Evolutionary conservation across 2,113 vertebrate genomes (phyloP).

Genomic region (Pycnonotus jocosus): DNA sequence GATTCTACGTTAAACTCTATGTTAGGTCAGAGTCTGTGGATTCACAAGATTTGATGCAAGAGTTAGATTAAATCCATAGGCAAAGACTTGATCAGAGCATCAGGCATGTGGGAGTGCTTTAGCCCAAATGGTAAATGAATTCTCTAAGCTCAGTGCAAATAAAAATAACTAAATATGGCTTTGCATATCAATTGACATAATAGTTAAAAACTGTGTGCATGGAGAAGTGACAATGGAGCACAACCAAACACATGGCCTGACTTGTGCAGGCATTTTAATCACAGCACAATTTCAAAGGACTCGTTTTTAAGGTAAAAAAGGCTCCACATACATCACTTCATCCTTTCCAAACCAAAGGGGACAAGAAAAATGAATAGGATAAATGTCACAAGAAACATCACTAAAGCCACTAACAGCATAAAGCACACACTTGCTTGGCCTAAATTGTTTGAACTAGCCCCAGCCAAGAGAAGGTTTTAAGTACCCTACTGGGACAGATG

Average conservation of each 20-base stretch:
- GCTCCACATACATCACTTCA: constrained; percentile 45
- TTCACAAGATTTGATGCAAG: constrained; percentile 34
- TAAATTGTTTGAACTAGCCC: constrained; percentile 78
- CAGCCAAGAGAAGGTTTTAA: constrained; percentile 79
- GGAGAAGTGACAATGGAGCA: constrained; percentile 44
- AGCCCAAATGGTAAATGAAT: constrained; percentile 60
- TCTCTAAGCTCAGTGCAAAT: constrained; percentile 68
- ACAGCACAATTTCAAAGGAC: constrained; percentile 30
- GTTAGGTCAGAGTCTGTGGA: constrained; percentile 49
- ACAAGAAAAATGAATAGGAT: constrained; percentile 60
- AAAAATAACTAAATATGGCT: constrained; percentile 70
- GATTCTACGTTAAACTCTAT: constrained; percentile 16
- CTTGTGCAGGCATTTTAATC: constrained; percentile 11
- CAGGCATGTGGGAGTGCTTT: constrained; percentile 39
- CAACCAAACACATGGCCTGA: constrained; percentile 61
- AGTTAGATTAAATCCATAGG: constrained; percentile 54
- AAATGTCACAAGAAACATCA: constrained; percentile 73
- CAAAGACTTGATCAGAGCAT: background rate
- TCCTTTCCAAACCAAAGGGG: constrained; percentile 58
- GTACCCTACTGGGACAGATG: constrained; percentile 81
- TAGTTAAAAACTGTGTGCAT: constrained; percentile 45
- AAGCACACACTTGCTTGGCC: constrained; percentile 77
- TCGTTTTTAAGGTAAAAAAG: constrained; percentile 53
- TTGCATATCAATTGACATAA: constrained; percentile 67
- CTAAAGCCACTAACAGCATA: constrained; percentile 73